A percentile compares a stretch with the other conserved stretches of the same genome.
phyloP scores from a whole-genome alignment of 2,113 vertebrate species.

The Indicator indicator region DNA sequence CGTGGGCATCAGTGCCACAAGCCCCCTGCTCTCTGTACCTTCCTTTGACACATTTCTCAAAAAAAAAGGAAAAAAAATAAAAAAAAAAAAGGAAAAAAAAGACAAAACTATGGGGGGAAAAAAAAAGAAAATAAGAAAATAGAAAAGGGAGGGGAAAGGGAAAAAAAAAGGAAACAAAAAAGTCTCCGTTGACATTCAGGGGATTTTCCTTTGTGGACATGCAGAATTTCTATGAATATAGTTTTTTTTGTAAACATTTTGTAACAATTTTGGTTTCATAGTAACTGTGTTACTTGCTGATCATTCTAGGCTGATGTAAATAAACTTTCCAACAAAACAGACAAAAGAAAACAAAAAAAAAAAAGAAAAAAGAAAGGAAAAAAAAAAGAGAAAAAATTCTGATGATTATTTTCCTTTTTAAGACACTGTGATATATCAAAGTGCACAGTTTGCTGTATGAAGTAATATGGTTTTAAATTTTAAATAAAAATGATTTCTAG shows the following conservation, averaged over 20 bases:
- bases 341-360: slow-evolving; percentile 60
- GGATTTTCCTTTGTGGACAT: slow-evolving; percentile 92
- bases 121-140: no score
- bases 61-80: neutral
- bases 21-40: neutral
- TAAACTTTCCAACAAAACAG: slow-evolving; percentile 80
- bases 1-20: neutral
- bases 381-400: slow-evolving; percentile 79
- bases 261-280: slow-evolving; percentile 95
- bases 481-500: slow-evolving; percentile 89
- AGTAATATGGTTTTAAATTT: slow-evolving; percentile 98
- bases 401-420: slow-evolving; percentile 95
- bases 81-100: no score
- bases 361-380: slow-evolving; percentile 70
- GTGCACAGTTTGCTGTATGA: slow-evolving; percentile 99
- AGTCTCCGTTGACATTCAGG: slow-evolving; percentile 81
- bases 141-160: slow-evolving; percentile 27
- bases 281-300: slow-evolving; percentile 95
- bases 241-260: slow-evolving; percentile 99
- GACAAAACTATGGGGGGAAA: neutral
- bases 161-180: slow-evolving; percentile 42
- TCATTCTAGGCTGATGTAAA: slow-evolving; percentile 88
- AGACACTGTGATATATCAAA: slow-evolving; percentile 99
- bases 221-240: slow-evolving; percentile 99
- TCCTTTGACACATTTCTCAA: neutral